Base-by-base conservation (phyloP, 2,888 invertebrate genomes). In the Mythimna albipuncta region DNA sequence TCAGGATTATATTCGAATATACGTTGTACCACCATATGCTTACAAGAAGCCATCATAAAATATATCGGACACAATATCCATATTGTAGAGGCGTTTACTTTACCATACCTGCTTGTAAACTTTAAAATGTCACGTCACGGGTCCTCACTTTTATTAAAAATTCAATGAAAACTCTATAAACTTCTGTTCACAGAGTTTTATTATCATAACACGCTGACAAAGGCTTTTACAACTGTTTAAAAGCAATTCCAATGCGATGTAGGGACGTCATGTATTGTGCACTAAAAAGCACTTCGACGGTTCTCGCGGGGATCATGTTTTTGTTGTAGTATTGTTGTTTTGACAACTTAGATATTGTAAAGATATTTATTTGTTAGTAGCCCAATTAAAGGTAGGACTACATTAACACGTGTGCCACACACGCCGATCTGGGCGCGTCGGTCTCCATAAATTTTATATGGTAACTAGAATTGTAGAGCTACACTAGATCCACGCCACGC, bases 231-330 rank as follows among this genome's bases (percentile, higher is more conserved):
- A 59, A 57, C 69, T 65, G 64, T 69, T 81, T 81, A 78, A 58
- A 47, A 75, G 70, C 61, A 61, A 83, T 83, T 83, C 62, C 72
- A 13, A 84, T 84, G 77, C 84, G 35, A n/a, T 41, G 54, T 69
- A 11, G 62, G 38, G 44, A 38, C 19, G 75, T 54, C 47, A 62
- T 70, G 59, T 26, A 1, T 41, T 41, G 71, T 61, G 54, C 59
- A 66, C 61, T 65, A 55, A 21, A 59, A 47, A 69, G 54, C 41
- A 62, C 35, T 65, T 32, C 32, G 13, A 52, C 50, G 11, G 26
- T 47, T 72, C 41, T 52, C 41, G 21, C n/a, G 38, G 50, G 26
- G 52, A 16, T n/a, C 44, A 19, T 16, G 6, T 47, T 47, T 16
- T 47, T 6, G 47, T 47, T 47, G 16, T 19, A 47, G 16, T 47